These are phyloP conservation scores for Campylorhamphus procurvoides DNA, from an alignment of 2,113 vertebrate species.

Conservation along the genomic window DNA sequence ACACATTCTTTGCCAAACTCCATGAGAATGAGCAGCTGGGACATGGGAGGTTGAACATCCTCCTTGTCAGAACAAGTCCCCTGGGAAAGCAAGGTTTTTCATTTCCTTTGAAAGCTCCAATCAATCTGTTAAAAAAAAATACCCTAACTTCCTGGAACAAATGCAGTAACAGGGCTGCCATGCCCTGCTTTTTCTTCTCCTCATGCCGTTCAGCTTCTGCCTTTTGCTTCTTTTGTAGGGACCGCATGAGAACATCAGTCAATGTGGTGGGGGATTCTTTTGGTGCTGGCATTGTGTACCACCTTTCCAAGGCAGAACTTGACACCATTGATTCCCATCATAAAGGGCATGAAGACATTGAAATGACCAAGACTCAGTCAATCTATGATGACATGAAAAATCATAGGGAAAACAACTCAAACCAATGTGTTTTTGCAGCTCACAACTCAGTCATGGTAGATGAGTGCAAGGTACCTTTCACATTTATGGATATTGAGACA, in stretches of 20 bases:
- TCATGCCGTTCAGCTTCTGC: neutral
- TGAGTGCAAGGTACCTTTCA: conserved; percentile 98
- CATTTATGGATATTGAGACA: conserved; percentile 91
- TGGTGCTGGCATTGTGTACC: conserved; percentile 95
- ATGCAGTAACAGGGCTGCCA: neutral
- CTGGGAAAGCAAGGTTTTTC: neutral
- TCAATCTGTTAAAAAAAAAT: neutral
- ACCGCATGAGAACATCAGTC: conserved; percentile 97
- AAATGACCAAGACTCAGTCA: conserved; percentile 95
- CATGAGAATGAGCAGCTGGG: neutral
- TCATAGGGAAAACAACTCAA: conserved; percentile 97
- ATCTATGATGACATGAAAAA: conserved; percentile 97
- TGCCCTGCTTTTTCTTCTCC: neutral
- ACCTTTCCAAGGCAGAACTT: conserved; percentile 94
- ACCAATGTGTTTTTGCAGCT: conserved; percentile 94
- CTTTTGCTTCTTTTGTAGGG: conserved; percentile 76
- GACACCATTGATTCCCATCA: conserved; percentile 87
- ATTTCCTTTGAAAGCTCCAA: neutral
- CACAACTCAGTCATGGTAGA: conserved; percentile 97
- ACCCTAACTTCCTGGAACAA: neutral
- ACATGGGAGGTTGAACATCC: neutral
- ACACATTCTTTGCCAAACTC: neutral
- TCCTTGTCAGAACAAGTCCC: neutral
- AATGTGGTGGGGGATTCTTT: conserved; percentile 98
- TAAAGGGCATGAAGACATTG: conserved; percentile 89